Evolutionary conservation across 2,888 invertebrate genomes (phyloP), one percentile per base, ranked within the genome.

Genomic region (Peribatodes rhomboidaria): DNA sequence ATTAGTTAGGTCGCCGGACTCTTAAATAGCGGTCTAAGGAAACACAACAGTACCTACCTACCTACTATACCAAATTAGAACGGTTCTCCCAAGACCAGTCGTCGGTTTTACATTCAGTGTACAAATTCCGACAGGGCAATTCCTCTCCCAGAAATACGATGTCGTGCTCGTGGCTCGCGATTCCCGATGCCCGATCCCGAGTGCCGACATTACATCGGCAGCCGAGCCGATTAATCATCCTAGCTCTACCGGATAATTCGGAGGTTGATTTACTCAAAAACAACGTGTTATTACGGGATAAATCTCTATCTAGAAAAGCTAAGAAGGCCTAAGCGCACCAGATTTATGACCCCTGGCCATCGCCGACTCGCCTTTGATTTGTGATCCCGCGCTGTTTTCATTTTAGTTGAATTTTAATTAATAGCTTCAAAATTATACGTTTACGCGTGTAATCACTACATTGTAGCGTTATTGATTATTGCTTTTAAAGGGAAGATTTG

Each of bases 291-390:
- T 93, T 93, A 93, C 82, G 85, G 91, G 91, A 92, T 93, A 93
- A 93, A 93, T 93, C 93, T 93, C 88, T 93, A 92, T 93, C 92
- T 93, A 92, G 93, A 92, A 93, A 92, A 91, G 92, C 92, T 92
- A 92, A 93, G 92, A 89, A 92, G 92, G 89, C 90, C 92, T 93
- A 92, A 93, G 90, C 89, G 87, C 88, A 83, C 82, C 80, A 90
- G 92, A 92, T 92, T 93, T 92, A 93, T 88, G 77, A 76, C 82
- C 88, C 73, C 76, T 77, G 83, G 89, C 89, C 80, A 87, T 87
- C 87, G 85, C 83, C 86, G 85, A 86, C 69, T 86, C 85, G 82
- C 82, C 70, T 86, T 88, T 91, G 92, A 92, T 92, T 92, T 92
- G 91, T 92, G 87, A 86, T 88, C 86, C 88, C 61, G 84, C 82